A percentile compares a stretch with the other conserved stretches of the same genome.
Conservation (phyloP, 2,113 vertebrate genomes). For the Artemisiospiza belli region DNA sequence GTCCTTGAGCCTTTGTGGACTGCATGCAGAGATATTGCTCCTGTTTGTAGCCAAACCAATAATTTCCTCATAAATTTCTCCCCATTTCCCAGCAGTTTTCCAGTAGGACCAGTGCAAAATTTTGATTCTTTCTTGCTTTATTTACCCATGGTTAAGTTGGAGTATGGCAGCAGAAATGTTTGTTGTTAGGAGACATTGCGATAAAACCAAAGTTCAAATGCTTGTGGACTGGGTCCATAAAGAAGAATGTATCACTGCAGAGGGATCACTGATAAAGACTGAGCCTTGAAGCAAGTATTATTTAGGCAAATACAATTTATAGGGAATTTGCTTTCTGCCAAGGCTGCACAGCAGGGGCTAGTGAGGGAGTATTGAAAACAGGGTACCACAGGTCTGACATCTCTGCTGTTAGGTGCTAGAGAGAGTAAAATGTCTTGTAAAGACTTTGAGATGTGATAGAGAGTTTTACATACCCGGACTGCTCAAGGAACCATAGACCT, state of each 20-base stretch:
- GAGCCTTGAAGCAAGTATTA: background rate
- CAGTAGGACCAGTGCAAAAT: background rate
- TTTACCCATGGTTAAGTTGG: background rate
- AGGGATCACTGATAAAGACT: background rate
- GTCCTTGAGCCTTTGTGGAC: background rate
- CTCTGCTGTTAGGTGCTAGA: background rate
- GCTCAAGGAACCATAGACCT: background rate
- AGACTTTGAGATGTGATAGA: background rate
- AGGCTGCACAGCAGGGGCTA: background rate
- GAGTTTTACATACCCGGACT: background rate
- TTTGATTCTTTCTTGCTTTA: background rate
- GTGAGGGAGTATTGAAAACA: background rate
- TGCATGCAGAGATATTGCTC: background rate
- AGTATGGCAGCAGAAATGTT: background rate
- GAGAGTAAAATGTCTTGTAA: background rate
- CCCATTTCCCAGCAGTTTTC: background rate
- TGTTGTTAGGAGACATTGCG: background rate
- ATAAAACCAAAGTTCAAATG: background rate
- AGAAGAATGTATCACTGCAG: background rate
- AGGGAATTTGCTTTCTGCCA: background rate
- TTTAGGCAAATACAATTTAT: background rate
- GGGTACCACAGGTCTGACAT: background rate
- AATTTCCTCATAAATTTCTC: background rate
- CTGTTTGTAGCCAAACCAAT: background rate
- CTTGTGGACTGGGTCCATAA: background rate